Conservation (phyloP, 2,888 invertebrate genomes). For the Cacoxenus indagator region DNA sequence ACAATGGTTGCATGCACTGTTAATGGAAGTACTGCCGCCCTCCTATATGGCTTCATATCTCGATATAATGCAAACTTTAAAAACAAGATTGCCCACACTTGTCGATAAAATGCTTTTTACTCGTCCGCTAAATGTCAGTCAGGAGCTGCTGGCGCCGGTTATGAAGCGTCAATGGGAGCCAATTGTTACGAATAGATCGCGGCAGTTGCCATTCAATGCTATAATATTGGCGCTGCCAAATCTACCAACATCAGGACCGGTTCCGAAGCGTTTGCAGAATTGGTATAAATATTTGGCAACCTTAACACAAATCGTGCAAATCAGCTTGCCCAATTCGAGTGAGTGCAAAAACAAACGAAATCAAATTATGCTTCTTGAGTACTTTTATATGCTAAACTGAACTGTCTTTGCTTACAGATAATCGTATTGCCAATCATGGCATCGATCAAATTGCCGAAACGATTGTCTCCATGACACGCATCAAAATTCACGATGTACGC, state of each 20-base stretch:
- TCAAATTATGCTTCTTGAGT: background rate
- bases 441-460: slow-evolving; percentile 75
- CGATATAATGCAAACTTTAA: slow-evolving; percentile 82
- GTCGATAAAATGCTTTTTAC: slow-evolving; percentile 81
- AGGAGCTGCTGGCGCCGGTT: slow-evolving; percentile 77
- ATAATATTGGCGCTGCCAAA: slow-evolving; percentile 77
- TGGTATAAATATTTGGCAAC: slow-evolving; percentile 79
- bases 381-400: background rate
- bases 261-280: slow-evolving; percentile 75
- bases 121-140: slow-evolving; percentile 73
- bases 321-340: slow-evolving; percentile 65
- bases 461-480: slow-evolving; percentile 77
- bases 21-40: slow-evolving; percentile 78
- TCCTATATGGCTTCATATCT: slow-evolving; percentile 81
- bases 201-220: slow-evolving; percentile 80
- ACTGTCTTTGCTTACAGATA: slow-evolving; percentile 44
- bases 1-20: slow-evolving; percentile 82
- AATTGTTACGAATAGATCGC: slow-evolving; percentile 75
- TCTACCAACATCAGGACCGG: slow-evolving; percentile 70
- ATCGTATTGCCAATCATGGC: slow-evolving; percentile 62
- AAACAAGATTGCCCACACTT: slow-evolving; percentile 78
- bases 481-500: slow-evolving; percentile 80
- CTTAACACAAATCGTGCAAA: slow-evolving; percentile 78
- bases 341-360: too few species aligned
- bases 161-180: slow-evolving; percentile 80